Conservation (phyloP, 2,113 vertebrate species). For the Actinemys pallida region DNA sequence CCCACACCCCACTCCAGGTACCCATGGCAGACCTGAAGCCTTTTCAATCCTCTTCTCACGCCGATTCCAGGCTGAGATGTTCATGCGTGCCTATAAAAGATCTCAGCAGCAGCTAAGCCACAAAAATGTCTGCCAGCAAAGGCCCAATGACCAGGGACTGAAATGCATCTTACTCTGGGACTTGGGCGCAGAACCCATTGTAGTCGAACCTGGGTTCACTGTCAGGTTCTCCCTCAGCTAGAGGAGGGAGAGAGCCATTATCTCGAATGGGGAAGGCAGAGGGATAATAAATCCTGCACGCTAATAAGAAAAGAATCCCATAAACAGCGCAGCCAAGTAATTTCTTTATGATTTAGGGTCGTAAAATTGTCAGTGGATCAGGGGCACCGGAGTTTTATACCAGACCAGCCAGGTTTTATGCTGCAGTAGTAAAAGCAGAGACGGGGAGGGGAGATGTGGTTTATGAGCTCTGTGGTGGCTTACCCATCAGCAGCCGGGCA, state of each 20-base stretch:
- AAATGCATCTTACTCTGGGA: rapidly evolving
- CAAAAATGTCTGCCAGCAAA: neutral
- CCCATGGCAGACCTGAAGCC: neutral
- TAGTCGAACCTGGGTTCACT: neutral
- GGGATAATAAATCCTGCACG: conserved; percentile 7
- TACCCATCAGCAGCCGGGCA: neutral
- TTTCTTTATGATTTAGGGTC: conserved; percentile 42
- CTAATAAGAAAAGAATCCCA: neutral
- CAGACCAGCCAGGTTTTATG: neutral
- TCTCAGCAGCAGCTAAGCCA: neutral
- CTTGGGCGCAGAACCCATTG: neutral
- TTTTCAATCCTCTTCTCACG: neutral
- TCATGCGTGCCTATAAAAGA: neutral
- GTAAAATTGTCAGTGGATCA: conserved; percentile 39
- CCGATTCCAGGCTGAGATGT: neutral
- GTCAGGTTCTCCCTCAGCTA: neutral
- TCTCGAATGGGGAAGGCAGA: neutral
- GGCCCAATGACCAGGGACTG: neutral
- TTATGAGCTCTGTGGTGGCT: rapidly evolving
- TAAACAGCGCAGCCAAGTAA: conserved; percentile 24
- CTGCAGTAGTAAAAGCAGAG: neutral
- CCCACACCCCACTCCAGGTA: neutral
- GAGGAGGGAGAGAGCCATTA: neutral
- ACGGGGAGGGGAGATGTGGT: neutral
- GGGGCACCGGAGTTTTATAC: neutral